Evolutionary conservation across 2,888 invertebrate species (phyloP), one percentile per base, ranked within the genome.

Genomic region (Malachius bipustulatus): DNA sequence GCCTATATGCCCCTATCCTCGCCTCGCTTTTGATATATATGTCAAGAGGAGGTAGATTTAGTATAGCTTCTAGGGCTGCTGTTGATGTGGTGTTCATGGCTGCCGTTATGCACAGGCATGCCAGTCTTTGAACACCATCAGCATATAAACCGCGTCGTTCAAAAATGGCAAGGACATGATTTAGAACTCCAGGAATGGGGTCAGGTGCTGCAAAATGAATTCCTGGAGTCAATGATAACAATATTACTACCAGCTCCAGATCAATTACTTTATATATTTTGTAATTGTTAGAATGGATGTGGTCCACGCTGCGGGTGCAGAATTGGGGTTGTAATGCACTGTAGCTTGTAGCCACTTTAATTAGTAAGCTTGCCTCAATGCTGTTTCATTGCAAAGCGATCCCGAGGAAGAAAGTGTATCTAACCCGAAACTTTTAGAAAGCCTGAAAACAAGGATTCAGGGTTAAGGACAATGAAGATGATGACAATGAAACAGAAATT

Each of bases 161-260:
- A 49, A 44, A 49, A 34, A 28, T 48, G 41, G 45, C 39, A 45
- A 48, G 44, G 50, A 29, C 14, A 45, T 35, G 43, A 49, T 40
- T 45, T 48, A 35, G 36, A 48, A 37, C 44, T 41, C 32, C 37
- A 48, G 32, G 41, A 36, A 42, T 46, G 44, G 44, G 46, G 45
- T 16, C 47, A 44, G 45, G 38, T 36, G 32, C 33, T 54, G 36
- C 36, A 41, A 45, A 51, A 57, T 42, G 49, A 47, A 40, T 37
- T 49, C 36, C 47, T 55, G 47, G 47, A 53, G 33, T 56, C 54
- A 30, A n/a, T n/a, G n/a, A n/a, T n/a, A n/a, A 53, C 51, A 38
- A 35, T 51, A 39, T 44, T 50, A 42, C 50, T 46, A 37, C 53
- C 51, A 32, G 52, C 48, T 26, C 49, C 53, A 41, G 45, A 49